Percentiles rank a stretch among this genome's conserved stretches.
Evolutionary conservation across 2,797 vertebrate species (phyloP).

Genomic region (Pseudotriccus pelzelni): DNA sequence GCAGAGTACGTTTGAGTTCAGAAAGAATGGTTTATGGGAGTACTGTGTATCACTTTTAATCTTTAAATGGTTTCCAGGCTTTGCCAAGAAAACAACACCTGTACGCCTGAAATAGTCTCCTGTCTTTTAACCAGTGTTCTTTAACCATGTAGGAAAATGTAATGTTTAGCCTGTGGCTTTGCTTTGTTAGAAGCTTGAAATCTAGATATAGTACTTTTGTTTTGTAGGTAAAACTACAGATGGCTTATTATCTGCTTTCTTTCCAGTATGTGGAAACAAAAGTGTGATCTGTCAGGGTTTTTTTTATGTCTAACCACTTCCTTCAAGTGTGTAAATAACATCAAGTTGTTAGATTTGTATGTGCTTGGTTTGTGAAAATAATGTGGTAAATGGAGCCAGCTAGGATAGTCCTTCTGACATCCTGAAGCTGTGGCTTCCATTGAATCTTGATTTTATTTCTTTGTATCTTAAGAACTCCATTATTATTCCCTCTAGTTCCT

Average conservation of each 20-base stretch:
- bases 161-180: not conserved
- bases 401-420: not conserved
- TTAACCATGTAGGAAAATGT: not conserved
- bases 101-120: not conserved
- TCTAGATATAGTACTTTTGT: not conserved
- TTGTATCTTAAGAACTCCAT: not conserved
- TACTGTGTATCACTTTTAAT: not conserved
- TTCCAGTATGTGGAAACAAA: not conserved
- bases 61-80: not conserved
- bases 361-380: not conserved
- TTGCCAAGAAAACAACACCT: not conserved
- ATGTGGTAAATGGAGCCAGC: not conserved
- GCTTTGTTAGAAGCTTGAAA: not conserved
- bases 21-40: not conserved
- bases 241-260: not conserved
- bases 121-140: not conserved
- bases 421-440: not conserved
- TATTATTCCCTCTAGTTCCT: not conserved
- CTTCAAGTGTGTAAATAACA: constrained; percentile 6
- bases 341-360: not conserved
- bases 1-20: not conserved
- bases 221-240: not conserved
- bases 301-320: not conserved
- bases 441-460: not conserved
- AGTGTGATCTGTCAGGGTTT: not conserved